Conservation (phyloP, 2,888 invertebrate species). For the Lamproptera curius region DNA sequence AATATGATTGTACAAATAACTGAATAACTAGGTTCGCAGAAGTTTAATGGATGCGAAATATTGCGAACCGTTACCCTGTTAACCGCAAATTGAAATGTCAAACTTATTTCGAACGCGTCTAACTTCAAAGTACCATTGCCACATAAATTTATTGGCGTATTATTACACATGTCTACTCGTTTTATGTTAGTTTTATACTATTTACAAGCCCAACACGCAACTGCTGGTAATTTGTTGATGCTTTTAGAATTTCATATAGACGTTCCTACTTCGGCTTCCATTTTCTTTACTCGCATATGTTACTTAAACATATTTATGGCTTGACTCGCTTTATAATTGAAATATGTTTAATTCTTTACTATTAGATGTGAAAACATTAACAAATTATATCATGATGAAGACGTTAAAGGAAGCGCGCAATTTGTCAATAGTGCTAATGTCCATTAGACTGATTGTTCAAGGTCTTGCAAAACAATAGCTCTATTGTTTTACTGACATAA, state of each 20-base stretch:
- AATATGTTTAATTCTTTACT: too few species aligned
- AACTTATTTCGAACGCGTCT: constrained; percentile 13
- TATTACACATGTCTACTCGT: neutral
- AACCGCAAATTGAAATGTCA: constrained; percentile 20
- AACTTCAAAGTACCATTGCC: constrained; percentile 9
- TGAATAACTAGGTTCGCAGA: constrained; percentile 10
- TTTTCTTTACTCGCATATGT: too few species aligned
- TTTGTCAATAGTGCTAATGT: too few species aligned
- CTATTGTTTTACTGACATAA: too few species aligned
- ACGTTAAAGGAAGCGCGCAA: too few species aligned
- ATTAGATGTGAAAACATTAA: too few species aligned
- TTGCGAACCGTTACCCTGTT: constrained; percentile 14
- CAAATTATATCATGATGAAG: too few species aligned
- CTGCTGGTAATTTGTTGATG: constrained; percentile 16
- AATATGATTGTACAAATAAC: neutral
- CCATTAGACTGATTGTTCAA: too few species aligned
- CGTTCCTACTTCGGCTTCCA: constrained; percentile 6
- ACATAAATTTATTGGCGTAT: constrained; percentile 9
- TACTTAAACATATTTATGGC: too few species aligned
- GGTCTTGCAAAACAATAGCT: too few species aligned
- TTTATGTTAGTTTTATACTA: constrained; percentile 11
- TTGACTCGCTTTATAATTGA: too few species aligned
- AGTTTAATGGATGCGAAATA: constrained; percentile 21
- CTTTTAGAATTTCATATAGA: constrained; percentile 10
- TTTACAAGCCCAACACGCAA: constrained; percentile 1